A percentile compares a stretch with the other conserved stretches of the same genome.
Evolutionary conservation across 2,113 vertebrate species (phyloP).

Genomic region (Podocnemis expansa): DNA sequence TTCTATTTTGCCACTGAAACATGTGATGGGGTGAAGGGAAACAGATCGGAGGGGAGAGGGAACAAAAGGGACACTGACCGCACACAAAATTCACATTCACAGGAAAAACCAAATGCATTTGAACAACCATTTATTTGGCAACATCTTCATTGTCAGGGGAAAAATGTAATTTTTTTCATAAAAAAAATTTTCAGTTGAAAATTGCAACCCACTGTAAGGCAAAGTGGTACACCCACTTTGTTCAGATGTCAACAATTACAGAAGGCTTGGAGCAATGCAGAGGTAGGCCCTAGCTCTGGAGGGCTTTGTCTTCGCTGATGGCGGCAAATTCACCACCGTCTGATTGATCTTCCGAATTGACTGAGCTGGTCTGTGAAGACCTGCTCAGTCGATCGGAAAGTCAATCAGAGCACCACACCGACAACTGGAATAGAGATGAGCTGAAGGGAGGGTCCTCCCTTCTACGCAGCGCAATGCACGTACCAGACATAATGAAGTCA

Average conservation of each 20-base stretch:
- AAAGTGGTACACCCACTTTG: not conserved
- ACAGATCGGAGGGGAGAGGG: not conserved
- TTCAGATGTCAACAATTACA: not conserved
- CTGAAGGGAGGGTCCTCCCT: no score
- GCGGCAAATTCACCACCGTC: no score
- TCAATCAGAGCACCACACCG: no score
- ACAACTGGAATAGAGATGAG: no score
- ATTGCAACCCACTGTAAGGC: not conserved
- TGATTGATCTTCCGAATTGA: no score
- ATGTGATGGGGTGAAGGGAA: fast-evolving
- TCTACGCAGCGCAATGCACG: no score
- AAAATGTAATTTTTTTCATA: not conserved
- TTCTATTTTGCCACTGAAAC: not conserved
- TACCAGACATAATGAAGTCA: no score
- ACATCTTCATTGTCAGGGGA: not conserved
- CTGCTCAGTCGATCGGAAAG: no score
- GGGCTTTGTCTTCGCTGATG: no score
- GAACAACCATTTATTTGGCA: not conserved
- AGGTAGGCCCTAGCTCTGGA: not conserved
- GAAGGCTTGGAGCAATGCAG: not conserved
- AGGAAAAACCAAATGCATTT: not conserved
- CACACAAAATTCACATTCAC: not conserved
- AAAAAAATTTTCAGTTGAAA: not conserved
- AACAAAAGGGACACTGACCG: not conserved
- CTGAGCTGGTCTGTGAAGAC: no score